Evolutionary conservation across 2,113 vertebrate genomes (phyloP), one percentile per base, ranked within the genome.

Genomic region (Lagopus leucura): DNA sequence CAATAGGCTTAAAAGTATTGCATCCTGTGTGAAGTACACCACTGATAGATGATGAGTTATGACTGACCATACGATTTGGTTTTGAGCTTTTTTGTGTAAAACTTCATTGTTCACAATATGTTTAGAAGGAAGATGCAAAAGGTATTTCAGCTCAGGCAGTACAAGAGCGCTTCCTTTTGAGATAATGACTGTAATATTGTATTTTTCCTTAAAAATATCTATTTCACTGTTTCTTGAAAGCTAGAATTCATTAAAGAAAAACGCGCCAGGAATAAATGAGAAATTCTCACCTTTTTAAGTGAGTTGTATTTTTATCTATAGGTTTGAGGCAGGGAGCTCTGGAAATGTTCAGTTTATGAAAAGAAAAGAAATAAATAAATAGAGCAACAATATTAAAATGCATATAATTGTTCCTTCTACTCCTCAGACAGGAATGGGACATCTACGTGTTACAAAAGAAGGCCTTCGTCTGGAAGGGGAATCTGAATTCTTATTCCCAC

Each of bases 391-490:
- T 63, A 77, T 60, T 79, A 87, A 93, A 77, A 67, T 48, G 5
- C 28, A 21, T 5, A 10, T 89, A 55, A 92, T 88, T 90, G n/a
- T 89, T 77, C 6, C n/a, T 25, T 91, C 25, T 81, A 66, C 14
- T 77, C 90, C 92, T 57, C 91, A 99, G 99, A 98, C 97, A 75
- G 99, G 99, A 81, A 99, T 99, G 99, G 99, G 99, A 74, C 97
- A 98, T 63, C 95, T 99, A 22, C 97, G 98, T 90, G 98, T 99
- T 36, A 98, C 97, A 1, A 94, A 97, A 82, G 98, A 99, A 47
- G 99, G 99, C 11, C 98, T 99, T 75, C 98, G 97, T 82, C 96
- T 99, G 87, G 98, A 99, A n/a, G 99, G 99, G 47, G 99, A 99
- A 85, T 99, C 99, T 0, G 99, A 99, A 93, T 99, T 99, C 92